These are phyloP conservation scores for Phalacrocorax carbo DNA, from an alignment of 2,113 vertebrate genomes.

Conservation along the genomic window DNA sequence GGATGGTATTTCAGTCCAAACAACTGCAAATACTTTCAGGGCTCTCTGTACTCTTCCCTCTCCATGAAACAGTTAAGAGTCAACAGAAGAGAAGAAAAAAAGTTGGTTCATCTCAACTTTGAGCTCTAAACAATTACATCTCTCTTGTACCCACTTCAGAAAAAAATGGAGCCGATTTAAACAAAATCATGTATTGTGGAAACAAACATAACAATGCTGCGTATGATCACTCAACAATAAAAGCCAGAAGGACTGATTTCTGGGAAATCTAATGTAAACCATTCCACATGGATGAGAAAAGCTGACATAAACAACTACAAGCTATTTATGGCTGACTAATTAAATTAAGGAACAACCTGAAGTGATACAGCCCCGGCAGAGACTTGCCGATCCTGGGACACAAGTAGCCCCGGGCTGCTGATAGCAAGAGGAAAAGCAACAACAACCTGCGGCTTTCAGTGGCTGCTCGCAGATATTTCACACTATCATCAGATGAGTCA, in stretches of 20 bases:
- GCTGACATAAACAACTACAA: neutral
- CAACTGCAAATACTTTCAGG: too few species aligned
- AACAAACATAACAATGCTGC: neutral
- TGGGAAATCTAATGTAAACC: neutral
- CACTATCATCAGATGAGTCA: neutral
- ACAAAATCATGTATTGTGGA: neutral
- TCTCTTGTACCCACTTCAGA: neutral
- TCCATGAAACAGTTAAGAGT: neutral
- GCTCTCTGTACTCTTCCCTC: neutral
- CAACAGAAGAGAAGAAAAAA: neutral
- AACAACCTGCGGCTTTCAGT: neutral
- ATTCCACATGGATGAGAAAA: neutral
- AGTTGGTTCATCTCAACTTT: neutral
- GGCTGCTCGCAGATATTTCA: neutral
- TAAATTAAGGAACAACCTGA: neutral
- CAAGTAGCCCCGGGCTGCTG: neutral
- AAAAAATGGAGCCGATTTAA: neutral
- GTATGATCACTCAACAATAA: neutral
- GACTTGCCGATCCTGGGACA: neutral
- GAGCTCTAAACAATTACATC: neutral
- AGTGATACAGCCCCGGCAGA: neutral
- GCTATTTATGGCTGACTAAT: neutral
- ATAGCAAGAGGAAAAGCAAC: neutral
- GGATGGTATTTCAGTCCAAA: neutral
- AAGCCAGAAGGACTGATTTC: neutral